Conservation (phyloP, 2,797 vertebrate species). For the Acomys russatus region DNA sequence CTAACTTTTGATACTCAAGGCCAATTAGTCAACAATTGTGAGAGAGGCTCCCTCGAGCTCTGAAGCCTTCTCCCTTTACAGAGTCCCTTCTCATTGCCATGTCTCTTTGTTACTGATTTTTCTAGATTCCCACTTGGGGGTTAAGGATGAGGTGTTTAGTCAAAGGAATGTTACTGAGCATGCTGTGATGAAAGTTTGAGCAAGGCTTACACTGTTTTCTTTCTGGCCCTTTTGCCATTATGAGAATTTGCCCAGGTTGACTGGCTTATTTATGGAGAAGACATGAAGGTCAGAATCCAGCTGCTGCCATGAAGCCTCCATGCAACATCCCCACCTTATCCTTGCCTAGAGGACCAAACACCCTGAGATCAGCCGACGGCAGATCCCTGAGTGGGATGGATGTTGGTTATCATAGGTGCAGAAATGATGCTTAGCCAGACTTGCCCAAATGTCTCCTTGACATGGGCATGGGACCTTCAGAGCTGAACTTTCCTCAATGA, state of each 20-base stretch:
- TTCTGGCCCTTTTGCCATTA: not conserved
- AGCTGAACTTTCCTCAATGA: not conserved
- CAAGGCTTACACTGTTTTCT: not conserved
- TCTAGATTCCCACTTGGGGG: not conserved
- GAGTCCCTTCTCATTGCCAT: not conserved
- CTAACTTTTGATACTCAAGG: conserved; percentile 40
- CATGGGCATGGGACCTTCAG: not conserved
- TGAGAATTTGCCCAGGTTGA: not conserved
- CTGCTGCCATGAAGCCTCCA: not conserved
- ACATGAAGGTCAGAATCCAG: not conserved
- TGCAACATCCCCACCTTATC: not conserved
- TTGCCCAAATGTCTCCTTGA: not conserved
- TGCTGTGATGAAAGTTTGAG: not conserved
- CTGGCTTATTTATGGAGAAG: not conserved
- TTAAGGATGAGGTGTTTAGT: not conserved
- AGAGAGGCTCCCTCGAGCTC: not conserved
- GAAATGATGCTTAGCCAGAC: not conserved
- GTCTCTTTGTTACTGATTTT: not conserved
- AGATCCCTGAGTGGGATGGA: not conserved
- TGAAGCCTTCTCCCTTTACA: not conserved
- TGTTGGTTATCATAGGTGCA: not conserved
- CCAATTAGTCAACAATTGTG: not conserved
- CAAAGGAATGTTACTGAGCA: not conserved
- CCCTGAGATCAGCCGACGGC: not conserved
- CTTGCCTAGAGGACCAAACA: not conserved